Evolutionary conservation across 2,888 invertebrate genomes (phyloP).

Genomic region (Drosophila buzzatii): DNA sequence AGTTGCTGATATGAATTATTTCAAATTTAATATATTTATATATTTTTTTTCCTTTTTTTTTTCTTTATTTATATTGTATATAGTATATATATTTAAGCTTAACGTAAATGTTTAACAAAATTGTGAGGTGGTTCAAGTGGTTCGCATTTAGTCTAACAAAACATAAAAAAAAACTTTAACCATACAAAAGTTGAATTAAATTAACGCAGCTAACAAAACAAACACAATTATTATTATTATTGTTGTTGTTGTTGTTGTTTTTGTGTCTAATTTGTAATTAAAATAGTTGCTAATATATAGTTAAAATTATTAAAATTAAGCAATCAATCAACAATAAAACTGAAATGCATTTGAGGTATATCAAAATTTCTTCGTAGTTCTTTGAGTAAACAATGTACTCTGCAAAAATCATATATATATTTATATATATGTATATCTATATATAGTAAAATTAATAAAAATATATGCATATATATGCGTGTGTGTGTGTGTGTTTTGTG

Average conservation of each 20-base stretch:
- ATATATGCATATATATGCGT: conserved; percentile 7
- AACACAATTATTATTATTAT: conserved; percentile 23
- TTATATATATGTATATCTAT: conserved; percentile 17
- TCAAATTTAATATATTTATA: conserved; percentile 18
- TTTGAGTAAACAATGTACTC: conserved; percentile 68
- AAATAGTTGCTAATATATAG: conserved; percentile 32
- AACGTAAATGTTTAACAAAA: conserved; percentile 75
- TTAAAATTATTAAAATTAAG: conserved; percentile 71
- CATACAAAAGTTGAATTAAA: conserved; percentile 42
- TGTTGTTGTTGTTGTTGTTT: neutral
- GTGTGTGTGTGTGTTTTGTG: conserved; percentile 14
- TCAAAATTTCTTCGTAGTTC: conserved; percentile 85
- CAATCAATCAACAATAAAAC: conserved; percentile 83
- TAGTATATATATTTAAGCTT: conserved; percentile 56
- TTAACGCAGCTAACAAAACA: conserved; percentile 17
- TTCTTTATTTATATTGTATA: conserved; percentile 18
- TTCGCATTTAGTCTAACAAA: conserved; percentile 68
- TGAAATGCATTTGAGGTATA: conserved; percentile 86
- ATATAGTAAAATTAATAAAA: conserved; percentile 20
- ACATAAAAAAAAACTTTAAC: conserved; percentile 52
- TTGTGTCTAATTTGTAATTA: conserved; percentile 4
- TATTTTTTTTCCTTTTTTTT: conserved; percentile 14
- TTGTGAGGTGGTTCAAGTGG: conserved; percentile 80
- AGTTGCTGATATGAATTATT: conserved; percentile 53
- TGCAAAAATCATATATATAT: conserved; percentile 55